Base-by-base conservation (phyloP, 1,140 invertebrate species). In the Hyles vespertilio region DNA sequence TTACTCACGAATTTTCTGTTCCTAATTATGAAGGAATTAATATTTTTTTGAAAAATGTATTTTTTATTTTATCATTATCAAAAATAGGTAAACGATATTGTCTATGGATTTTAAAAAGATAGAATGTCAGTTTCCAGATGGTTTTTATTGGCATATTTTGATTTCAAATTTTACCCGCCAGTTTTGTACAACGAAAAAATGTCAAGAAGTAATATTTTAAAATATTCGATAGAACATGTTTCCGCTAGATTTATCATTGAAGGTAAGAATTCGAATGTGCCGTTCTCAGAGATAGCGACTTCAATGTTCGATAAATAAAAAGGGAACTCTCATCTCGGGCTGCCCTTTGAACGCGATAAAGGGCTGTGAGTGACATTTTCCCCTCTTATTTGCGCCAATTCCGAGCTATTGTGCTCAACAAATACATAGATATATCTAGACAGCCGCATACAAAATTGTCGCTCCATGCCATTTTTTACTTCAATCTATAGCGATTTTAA, bases 301-400 rank as follows among this genome's bases (percentile, higher is more conserved):
- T 40, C 36, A 40, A 5, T 40, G 36, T 40, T 40, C 36, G 36
- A 8, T 40, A 40, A 54, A 32, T 54, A 54, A 61, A 51, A 57
- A 51, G 49, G 53, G 54, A 12, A 57, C 22, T 22, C 22, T 22
- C 22, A 22, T 22, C 58, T 34, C 36, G n/a, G n/a, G 45, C n/a
- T 44, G 51, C 36, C 52, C 46, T 60, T 60, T 60, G 52, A 50
- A 48, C 53, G 40, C 8, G 44, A 34, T 36, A 45, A 51, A 46
- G 49, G 32, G 59, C 48, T 33, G 40, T 36, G 36, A 36, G 40
- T 56, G 49, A 56, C 43, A 61, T 61, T 57, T 54, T 36, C 44
- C 56, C 56, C 55, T 50, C 43, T 32, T 22, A 45, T 11, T 54
- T 54, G 8, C 11, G 12, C 36, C 2, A 43, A 3, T 12, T 22